Evolutionary conservation across 2,888 invertebrate species (phyloP).

Genomic region (Sipha maydis): DNA sequence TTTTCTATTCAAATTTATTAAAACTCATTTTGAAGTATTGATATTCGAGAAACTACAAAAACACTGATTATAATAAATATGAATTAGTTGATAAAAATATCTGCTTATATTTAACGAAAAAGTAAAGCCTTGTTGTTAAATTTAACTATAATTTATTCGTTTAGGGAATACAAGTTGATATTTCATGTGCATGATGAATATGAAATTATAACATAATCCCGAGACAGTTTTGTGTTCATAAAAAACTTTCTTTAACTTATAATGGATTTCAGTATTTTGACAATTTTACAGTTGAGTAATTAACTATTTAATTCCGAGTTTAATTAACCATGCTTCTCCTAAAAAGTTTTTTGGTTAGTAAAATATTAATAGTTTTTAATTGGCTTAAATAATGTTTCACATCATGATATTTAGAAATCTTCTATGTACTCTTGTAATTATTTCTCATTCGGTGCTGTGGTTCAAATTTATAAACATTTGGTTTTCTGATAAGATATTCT

Average conservation of each 20-base stretch:
- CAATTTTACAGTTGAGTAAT: constrained; percentile 16
- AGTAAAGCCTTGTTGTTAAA: neutral
- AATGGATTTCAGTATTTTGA: constrained; percentile 21
- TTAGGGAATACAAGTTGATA: neutral
- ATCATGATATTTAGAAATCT: too few relatives aligned
- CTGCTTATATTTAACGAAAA: neutral
- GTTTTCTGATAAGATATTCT: neutral
- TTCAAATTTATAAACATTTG: too few relatives aligned
- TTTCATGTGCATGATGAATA: neutral
- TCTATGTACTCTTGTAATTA: too few relatives aligned
- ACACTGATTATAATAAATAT: too few relatives aligned
- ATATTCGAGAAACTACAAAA: too few relatives aligned
- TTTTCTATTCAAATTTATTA: too few relatives aligned
- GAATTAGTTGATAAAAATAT: neutral
- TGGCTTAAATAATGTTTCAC: too few relatives aligned
- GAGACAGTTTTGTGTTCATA: neutral
- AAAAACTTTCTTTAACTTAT: constrained; percentile 2
- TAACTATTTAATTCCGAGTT: constrained; percentile 21
- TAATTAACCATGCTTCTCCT: neutral
- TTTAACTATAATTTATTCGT: constrained; percentile 24
- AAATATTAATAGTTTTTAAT: too few relatives aligned
- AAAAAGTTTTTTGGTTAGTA: neutral
- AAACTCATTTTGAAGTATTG: too few relatives aligned
- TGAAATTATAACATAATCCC: neutral
- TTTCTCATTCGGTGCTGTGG: too few relatives aligned